phyloP scores from a whole-genome alignment of 2,113 vertebrate species.

The Anolis sagrei region DNA sequence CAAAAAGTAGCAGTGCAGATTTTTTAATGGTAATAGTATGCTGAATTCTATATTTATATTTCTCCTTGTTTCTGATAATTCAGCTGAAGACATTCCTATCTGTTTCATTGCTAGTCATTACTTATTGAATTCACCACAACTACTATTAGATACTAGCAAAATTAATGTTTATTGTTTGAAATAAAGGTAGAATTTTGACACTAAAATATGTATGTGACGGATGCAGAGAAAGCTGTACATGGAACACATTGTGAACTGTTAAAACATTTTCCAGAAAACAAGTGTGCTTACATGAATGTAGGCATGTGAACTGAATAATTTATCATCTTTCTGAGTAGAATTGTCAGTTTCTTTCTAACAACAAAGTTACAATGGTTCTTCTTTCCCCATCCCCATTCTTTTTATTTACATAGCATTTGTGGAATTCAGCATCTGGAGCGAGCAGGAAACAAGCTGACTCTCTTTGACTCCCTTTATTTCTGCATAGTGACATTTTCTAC shows the following conservation, averaged over 20 bases:
- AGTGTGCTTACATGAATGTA: slow-evolving; percentile 37
- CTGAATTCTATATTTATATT: slow-evolving; percentile 43
- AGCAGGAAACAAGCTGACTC: slow-evolving; percentile 83
- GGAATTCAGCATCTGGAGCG: slow-evolving; percentile 89
- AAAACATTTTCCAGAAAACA: slow-evolving; percentile 31
- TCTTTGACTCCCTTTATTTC: slow-evolving; percentile 90
- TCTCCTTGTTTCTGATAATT: slow-evolving; percentile 46
- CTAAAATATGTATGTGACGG: not conserved
- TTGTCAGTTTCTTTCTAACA: slow-evolving; percentile 27
- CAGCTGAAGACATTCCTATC: slow-evolving; percentile 46
- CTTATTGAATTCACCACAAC: slow-evolving; percentile 34
- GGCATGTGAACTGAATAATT: slow-evolving; percentile 50
- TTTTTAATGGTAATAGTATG: slow-evolving; percentile 4
- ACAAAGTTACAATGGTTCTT: slow-evolving; percentile 33
- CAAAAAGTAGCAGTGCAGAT: slow-evolving; percentile 30
- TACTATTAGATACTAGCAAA: slow-evolving; percentile 50
- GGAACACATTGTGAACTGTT: not conserved
- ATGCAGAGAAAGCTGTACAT: not conserved
- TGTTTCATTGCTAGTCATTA: slow-evolving; percentile 20
- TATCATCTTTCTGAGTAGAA: slow-evolving; percentile 22
- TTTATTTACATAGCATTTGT: slow-evolving; percentile 81
- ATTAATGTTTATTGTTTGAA: slow-evolving; percentile 36
- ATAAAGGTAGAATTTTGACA: not conserved
- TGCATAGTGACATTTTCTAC: slow-evolving; percentile 91
- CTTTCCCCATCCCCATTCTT: slow-evolving; percentile 60